A percentile compares a stretch with the other conserved stretches of the same genome.
phyloP scores from a whole-genome alignment of 2,113 vertebrate species.

The Halichoerus grypus region DNA sequence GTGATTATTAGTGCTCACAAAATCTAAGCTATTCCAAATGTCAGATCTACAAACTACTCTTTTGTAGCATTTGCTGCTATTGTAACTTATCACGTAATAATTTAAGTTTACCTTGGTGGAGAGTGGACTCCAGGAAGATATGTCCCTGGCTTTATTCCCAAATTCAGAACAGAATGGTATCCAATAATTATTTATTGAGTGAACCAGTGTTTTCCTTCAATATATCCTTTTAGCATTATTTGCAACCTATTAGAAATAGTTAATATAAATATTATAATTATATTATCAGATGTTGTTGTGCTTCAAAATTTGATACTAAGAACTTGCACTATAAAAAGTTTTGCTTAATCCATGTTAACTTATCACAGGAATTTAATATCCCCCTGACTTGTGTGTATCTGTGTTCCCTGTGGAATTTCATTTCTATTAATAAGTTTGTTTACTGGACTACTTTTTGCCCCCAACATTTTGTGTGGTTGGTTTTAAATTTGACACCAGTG shows the following conservation, averaged over 20 bases:
- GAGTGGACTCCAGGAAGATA: background rate
- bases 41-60: background rate
- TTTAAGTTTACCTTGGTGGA: background rate
- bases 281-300: slow-evolving; percentile 79
- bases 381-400: slow-evolving; percentile 75
- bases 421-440: slow-evolving; percentile 86
- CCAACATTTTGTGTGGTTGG: slow-evolving; percentile 70
- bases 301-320: slow-evolving; percentile 82
- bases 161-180: background rate
- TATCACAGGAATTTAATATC: slow-evolving; percentile 81
- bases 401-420: slow-evolving; percentile 76
- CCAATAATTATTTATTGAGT: slow-evolving; percentile 14
- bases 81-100: background rate
- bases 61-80: background rate
- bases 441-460: slow-evolving; percentile 80
- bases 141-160: background rate
- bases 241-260: slow-evolving; percentile 70
- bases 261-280: slow-evolving; percentile 76
- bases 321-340: slow-evolving; percentile 82
- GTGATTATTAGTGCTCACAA: slow-evolving; percentile 28
- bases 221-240: slow-evolving; percentile 29
- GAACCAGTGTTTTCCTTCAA: slow-evolving; percentile 25
- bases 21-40: slow-evolving; percentile 12
- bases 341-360: slow-evolving; percentile 84
- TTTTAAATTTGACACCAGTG: slow-evolving; percentile 80